These are phyloP conservation scores for Drosophila tristis DNA, from an alignment of 1,140 invertebrate species.

Conservation along the genomic window DNA sequence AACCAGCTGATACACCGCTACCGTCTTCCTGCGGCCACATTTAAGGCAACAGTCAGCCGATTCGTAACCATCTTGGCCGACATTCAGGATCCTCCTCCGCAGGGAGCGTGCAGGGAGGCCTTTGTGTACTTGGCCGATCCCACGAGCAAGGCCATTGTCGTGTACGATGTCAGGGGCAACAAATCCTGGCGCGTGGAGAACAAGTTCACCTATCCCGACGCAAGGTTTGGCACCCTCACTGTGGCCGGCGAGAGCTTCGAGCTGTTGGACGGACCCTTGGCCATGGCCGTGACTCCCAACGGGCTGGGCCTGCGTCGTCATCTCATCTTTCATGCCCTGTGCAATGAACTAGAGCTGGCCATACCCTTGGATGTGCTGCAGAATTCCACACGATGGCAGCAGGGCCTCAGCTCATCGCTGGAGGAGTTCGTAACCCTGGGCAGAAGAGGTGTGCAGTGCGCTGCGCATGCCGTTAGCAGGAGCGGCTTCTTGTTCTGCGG, in stretches of 20 bases:
- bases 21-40: constrained; percentile 85
- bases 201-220: constrained; percentile 89
- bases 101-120: constrained; percentile 86
- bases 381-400: constrained; percentile 50
- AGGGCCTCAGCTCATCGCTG: constrained; percentile 46
- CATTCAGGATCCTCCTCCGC: constrained; percentile 48
- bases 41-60: constrained; percentile 83
- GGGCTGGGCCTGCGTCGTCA: constrained; percentile 40
- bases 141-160: constrained; percentile 87
- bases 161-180: constrained; percentile 87
- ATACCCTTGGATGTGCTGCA: constrained; percentile 60
- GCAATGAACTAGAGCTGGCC: constrained; percentile 69
- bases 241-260: constrained; percentile 88
- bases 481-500: constrained; percentile 55
- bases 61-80: constrained; percentile 84
- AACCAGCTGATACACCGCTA: constrained; percentile 85
- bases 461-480: constrained; percentile 42
- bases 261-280: constrained; percentile 55
- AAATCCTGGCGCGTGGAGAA: constrained; percentile 89
- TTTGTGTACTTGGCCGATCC: constrained; percentile 91
- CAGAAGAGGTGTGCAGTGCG: constrained; percentile 61
- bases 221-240: constrained; percentile 87
- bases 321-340: constrained; percentile 54
- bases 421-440: constrained; percentile 53
- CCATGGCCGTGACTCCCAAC: constrained; percentile 47